Evolutionary conservation across 2,888 invertebrate species (phyloP).

Genomic region (Sarcophaga variegata): DNA sequence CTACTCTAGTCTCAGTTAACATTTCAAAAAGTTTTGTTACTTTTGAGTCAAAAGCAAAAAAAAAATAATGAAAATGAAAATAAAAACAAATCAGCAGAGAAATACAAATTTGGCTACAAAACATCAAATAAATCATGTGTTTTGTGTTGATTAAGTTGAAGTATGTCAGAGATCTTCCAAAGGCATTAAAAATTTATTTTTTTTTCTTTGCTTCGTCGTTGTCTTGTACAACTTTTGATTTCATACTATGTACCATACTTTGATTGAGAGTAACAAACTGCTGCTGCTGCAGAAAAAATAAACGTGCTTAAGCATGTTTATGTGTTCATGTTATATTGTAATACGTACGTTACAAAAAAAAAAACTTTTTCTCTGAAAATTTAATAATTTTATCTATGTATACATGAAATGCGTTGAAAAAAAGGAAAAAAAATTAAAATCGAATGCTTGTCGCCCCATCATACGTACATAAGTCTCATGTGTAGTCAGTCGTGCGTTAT

Average conservation of each 20-base stretch:
- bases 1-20: not conserved
- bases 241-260: not conserved
- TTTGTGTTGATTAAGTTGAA: conserved; percentile 57
- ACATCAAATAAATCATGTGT: conserved; percentile 66
- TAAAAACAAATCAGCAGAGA: conserved; percentile 22
- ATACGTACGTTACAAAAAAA: not conserved
- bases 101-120: conserved; percentile 62
- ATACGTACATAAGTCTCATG: conserved; percentile 35
- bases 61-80: conserved; percentile 35
- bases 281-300: not conserved
- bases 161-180: conserved; percentile 66
- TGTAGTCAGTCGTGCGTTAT: conserved; percentile 55
- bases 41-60: conserved; percentile 37
- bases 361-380: conserved; percentile 4
- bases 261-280: not conserved
- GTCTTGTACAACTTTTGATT: not conserved
- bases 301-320: conserved; percentile 61
- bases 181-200: conserved; percentile 8
- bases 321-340: conserved; percentile 32
- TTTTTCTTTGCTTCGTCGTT: not conserved
- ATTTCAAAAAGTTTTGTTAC: conserved; percentile 12
- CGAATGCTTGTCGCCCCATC: conserved; percentile 35
- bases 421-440: not conserved
- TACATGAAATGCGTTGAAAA: conserved; percentile 34
- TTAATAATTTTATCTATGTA: conserved; percentile 48